Conservation (phyloP, 1,140 invertebrate genomes). For the Drosophila albomicans region DNA sequence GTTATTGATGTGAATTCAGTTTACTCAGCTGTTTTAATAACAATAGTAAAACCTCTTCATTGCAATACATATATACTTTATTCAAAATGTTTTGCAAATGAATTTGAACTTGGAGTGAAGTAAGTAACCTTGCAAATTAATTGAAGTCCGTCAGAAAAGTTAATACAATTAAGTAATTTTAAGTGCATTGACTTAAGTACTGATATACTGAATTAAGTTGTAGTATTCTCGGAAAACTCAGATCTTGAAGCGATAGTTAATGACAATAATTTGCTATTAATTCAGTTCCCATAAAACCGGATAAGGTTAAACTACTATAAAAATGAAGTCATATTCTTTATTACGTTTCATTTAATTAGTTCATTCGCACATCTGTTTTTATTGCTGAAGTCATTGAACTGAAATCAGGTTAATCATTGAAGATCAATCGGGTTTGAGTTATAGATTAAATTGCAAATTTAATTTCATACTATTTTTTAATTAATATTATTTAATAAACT, state of each 20-base stretch:
- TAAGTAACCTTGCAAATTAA: not conserved
- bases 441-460: not conserved
- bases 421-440: not conserved
- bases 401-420: not conserved
- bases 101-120: no score
- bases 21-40: no score
- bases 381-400: not conserved
- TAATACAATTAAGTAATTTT: constrained; percentile 3
- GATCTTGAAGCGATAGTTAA: not conserved
- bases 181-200: constrained; percentile 1
- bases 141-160: not conserved
- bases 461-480: not conserved
- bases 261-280: not conserved
- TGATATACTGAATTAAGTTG: not conserved
- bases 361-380: not conserved
- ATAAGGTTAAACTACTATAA: not conserved
- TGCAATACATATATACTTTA: no score
- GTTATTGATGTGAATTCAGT: no score
- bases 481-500: not conserved
- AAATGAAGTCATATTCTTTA: not conserved
- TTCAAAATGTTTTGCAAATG: no score
- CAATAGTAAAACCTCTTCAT: no score
- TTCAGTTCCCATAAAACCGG: no score
- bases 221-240: not conserved
- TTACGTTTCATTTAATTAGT: not conserved